Evolutionary conservation across 2,888 invertebrate genomes (phyloP), one percentile per base, ranked within the genome.

Genomic region (Helleia helle): DNA sequence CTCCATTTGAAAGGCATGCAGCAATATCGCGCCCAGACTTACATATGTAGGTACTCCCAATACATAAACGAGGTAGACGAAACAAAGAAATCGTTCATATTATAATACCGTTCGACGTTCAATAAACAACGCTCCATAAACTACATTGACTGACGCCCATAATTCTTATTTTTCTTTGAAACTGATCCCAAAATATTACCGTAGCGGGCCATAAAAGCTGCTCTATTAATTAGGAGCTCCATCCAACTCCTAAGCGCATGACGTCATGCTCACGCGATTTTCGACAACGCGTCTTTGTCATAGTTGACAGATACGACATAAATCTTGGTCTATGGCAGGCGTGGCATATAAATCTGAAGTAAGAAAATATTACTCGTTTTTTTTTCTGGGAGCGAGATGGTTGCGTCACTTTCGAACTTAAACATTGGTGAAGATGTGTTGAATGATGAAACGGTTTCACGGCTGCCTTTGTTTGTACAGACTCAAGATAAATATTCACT

Each of bases 231-330:
- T 77, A 76, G 61, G 48, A 60, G 52, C 54, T 55, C 51, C 49
- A 58, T 57, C 54, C 53, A 47, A 49, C 55, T 58, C 53, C 55
- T 56, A 54, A 47, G 47, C 45, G 58, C 47, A 67, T 84, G 83
- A 83, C 79, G 77, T 83, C 83, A 84, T 62, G 67, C 55, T 58
- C 62, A 59, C 60, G 64, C 60, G 61, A 60, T 65, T 65, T 66
- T 62, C 59, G 55, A 77, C 73, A 79, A 73, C 57, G 67, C 59
- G 60, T 56, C 81, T 81, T 83, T 84, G 80, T 83, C 65, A 56
- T 56, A 59, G 56, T 55, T 69, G 71, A 71, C 73, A 76, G 72
- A 68, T 61, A 63, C 63, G 69, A 64, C 66, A 73, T 83, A 83
- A 81, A 84, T 84, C 74, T 71, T 58, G 45, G 42, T 51, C 49